A percentile compares a stretch with the other conserved stretches of the same genome.
Conservation (phyloP, 2,113 vertebrate species). For the Paratilapia polleni region DNA sequence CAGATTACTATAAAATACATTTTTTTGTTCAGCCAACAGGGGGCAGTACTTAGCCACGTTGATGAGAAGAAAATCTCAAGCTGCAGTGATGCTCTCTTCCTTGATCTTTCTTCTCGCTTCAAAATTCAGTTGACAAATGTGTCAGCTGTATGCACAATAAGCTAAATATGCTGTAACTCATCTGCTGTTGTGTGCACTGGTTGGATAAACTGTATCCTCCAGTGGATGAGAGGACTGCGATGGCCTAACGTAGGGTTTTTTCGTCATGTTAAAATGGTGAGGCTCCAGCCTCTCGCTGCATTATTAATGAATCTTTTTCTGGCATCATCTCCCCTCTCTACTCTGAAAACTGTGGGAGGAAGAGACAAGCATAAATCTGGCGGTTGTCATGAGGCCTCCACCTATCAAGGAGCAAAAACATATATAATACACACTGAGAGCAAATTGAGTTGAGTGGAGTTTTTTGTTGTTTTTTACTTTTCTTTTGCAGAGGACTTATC, state of each 20-base stretch:
- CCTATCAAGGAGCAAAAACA: slow-evolving; percentile 20
- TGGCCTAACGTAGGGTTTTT: slow-evolving; percentile 30
- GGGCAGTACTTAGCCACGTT: slow-evolving; percentile 49
- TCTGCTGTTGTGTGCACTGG: background rate
- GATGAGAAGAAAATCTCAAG: slow-evolving; percentile 14
- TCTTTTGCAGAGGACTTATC: background rate
- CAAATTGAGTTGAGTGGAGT: background rate
- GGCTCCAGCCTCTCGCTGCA: slow-evolving; percentile 68
- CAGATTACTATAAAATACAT: background rate
- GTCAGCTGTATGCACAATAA: slow-evolving; percentile 20
- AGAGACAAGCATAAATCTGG: slow-evolving; percentile 50
- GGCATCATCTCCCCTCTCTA: slow-evolving; percentile 61
- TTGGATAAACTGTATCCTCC: background rate
- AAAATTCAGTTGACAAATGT: slow-evolving; percentile 6
- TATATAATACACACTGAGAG: background rate
- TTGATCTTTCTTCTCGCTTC: slow-evolving; percentile 22
- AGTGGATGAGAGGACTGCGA: slow-evolving; percentile 20
- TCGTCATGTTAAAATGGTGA: slow-evolving; percentile 56
- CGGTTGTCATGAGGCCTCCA: slow-evolving; percentile 32
- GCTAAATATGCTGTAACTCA: background rate
- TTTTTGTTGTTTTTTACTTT: no score
- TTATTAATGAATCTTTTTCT: slow-evolving; percentile 78
- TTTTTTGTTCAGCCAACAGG: slow-evolving; percentile 39
- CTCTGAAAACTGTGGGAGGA: slow-evolving; percentile 55
- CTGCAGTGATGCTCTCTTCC: slow-evolving; percentile 35